Evolutionary conservation across 2,113 vertebrate species (phyloP).

Genomic region (Dicaeum eximium): DNA sequence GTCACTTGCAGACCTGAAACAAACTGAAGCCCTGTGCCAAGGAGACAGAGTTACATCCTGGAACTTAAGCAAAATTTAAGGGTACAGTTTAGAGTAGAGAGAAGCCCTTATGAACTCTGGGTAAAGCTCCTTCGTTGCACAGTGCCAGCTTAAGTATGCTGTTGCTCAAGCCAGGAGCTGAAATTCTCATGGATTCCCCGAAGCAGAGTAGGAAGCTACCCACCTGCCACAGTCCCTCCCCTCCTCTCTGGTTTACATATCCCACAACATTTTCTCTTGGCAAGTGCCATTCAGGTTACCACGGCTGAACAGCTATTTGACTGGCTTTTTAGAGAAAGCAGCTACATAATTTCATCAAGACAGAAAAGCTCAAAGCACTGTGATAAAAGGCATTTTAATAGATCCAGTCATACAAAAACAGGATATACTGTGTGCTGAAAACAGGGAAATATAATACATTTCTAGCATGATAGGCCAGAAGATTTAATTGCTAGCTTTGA

Average conservation of each 20-base stretch:
- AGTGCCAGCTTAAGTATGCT: not conserved
- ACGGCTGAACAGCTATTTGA: not conserved
- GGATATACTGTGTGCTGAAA: not conserved
- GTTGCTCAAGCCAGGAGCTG: not conserved
- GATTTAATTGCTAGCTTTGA: constrained; percentile 13
- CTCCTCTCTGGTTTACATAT: not conserved
- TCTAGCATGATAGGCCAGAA: not conserved
- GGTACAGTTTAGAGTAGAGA: accelerated
- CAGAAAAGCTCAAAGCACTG: not conserved
- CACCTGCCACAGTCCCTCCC: not conserved
- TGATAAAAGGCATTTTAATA: constrained; percentile 1
- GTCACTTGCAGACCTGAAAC: not conserved
- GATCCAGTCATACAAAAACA: not conserved
- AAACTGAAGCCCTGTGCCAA: not conserved
- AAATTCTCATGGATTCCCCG: not conserved
- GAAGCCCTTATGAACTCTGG: accelerated
- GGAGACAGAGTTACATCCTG: not conserved
- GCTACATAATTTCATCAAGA: not conserved
- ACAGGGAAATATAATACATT: not conserved
- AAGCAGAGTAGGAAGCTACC: not conserved
- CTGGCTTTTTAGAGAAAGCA: not conserved
- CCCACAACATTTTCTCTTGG: not conserved
- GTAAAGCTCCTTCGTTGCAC: not conserved
- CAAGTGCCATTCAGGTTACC: not conserved
- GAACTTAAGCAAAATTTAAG: not conserved